These are phyloP conservation scores for Neolamprologus multifasciatus DNA, from an alignment of 2,797 vertebrate genomes.

Conservation along the genomic window DNA sequence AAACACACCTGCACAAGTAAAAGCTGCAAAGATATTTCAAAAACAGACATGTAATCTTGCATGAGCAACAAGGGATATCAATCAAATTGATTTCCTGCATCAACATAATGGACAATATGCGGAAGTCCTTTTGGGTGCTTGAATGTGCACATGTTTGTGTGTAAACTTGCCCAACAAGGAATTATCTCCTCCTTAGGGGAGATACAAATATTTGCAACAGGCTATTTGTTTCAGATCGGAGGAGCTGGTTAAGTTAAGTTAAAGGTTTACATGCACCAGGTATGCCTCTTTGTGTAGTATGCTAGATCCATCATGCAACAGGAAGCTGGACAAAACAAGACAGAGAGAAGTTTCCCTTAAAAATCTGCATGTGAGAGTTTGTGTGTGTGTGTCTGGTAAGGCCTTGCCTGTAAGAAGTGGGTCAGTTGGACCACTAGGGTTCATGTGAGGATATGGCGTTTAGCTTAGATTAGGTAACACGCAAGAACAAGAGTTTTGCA, in stretches of 20 bases:
- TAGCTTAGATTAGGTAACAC: background rate
- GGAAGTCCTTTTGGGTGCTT: constrained; percentile 44
- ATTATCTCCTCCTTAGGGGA: background rate
- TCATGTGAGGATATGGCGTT: background rate
- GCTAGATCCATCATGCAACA: constrained; percentile 46
- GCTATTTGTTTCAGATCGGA: background rate
- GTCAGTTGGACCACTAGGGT: background rate
- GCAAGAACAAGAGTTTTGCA: background rate
- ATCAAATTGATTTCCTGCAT: constrained; percentile 59
- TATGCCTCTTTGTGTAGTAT: background rate
- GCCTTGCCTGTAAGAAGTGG: background rate
- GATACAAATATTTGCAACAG: background rate
- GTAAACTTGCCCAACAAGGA: background rate
- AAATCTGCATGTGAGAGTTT: background rate
- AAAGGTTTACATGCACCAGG: background rate
- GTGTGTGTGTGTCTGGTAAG: background rate
- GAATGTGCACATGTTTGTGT: background rate
- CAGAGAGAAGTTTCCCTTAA: constrained; percentile 10
- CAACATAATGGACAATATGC: constrained; percentile 59
- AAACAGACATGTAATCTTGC: background rate
- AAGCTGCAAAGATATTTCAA: background rate
- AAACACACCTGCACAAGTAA: background rate
- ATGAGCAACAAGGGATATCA: constrained; percentile 18
- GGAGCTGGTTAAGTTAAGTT: background rate
- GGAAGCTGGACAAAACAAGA: constrained; percentile 38